Conservation (phyloP, 2,888 invertebrate genomes). For the Ophion ellenae region DNA sequence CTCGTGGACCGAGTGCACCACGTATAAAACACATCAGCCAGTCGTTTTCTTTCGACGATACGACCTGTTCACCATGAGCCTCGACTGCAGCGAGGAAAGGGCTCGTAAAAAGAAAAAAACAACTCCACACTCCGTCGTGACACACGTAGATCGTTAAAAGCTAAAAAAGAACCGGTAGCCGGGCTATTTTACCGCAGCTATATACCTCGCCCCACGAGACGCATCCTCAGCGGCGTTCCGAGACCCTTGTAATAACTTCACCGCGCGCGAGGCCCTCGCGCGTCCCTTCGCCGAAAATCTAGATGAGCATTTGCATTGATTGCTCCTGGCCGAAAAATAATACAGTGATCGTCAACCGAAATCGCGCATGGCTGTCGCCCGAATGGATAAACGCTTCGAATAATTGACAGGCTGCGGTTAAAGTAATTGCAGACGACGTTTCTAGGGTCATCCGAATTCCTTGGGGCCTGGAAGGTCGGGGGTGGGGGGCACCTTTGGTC, state of each 20-base stretch:
- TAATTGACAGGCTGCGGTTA: neutral
- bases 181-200: slow-evolving; percentile 46
- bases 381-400: neutral
- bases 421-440: slow-evolving; percentile 6
- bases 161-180: slow-evolving; percentile 61
- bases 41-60: slow-evolving; percentile 42
- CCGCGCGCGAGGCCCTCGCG: neutral
- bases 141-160: slow-evolving; percentile 64
- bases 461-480: neutral
- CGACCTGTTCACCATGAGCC: slow-evolving; percentile 2
- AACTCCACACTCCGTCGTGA: slow-evolving; percentile 37
- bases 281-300: slow-evolving; percentile 22
- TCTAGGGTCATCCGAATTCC: neutral
- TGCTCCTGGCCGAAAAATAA: slow-evolving; percentile 3
- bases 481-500: neutral
- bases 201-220: neutral
- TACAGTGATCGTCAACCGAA: slow-evolving; percentile 13
- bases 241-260: slow-evolving; percentile 29
- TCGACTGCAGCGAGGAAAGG: slow-evolving; percentile 2
- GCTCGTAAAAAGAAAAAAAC: slow-evolving; percentile 49
- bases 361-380: neutral
- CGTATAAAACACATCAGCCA: slow-evolving; percentile 46
- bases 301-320: slow-evolving; percentile 47
- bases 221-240: slow-evolving; percentile 15
- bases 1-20: slow-evolving; percentile 13